Base-by-base conservation (phyloP, 2,113 vertebrate species). In the Saimiri boliviensis region DNA sequence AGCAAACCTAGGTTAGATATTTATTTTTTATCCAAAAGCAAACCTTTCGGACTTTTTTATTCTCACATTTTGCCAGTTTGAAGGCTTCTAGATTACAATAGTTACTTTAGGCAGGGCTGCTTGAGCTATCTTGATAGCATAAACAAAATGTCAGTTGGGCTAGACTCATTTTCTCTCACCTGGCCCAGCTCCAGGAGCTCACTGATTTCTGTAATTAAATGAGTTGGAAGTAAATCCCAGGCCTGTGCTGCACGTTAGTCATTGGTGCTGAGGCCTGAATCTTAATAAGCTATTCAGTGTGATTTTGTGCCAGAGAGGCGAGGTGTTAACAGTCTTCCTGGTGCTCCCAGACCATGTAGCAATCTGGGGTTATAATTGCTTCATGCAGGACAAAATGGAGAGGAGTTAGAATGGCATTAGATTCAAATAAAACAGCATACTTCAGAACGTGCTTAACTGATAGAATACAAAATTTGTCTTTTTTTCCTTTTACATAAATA, bases 151-250 rank as follows among this genome's bases (percentile, higher is more conserved):
- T 49, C 95, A 79, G 52, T 79, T 68, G 81, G 93, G 96, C 95
- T 1, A 0, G 94, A 71, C 93, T 98, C 97, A 97, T 98, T 98
- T 97, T 97, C 86, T 95, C 88, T 93, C 82, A 97, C 96, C 79
- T 98, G 97, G 92, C 95, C 97, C 94, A 97, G 83, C 63, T 96
- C 97, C 5, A 79, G 94, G 93, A 98, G 97, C 97, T 98, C 98
- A 98, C 97, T 98, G 98, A 99, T 98, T 99, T 98, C 95, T 97
- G 97, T 98, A 99, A 99, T 99, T 99, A 98, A 99, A 98, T 98
- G 97, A 98, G 97, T 97, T 98, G 97, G 97, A 98, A 98, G 97
- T 97, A 98, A 98, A 98, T 98, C 97, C 98, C 97, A 98, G 93
- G 80, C 96, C 92, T 98, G 98, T 97, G 98, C 97, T 96, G 86